These are phyloP conservation scores for Drosophila repletoides DNA, from an alignment of 1,140 invertebrate genomes.

Conservation along the genomic window DNA sequence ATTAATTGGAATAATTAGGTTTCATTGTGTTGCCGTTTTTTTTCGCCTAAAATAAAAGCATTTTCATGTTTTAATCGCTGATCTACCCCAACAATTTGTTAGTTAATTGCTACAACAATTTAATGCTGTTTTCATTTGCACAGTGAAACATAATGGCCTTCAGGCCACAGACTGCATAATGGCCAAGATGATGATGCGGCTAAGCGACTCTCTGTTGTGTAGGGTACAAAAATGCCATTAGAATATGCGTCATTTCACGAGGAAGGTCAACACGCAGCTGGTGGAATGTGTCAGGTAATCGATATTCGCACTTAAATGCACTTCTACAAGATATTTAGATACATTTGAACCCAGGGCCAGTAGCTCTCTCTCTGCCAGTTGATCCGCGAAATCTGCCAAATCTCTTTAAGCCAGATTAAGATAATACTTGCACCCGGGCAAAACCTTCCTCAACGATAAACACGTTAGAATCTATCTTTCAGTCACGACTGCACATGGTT, in stretches of 20 bases:
- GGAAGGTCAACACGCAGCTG: background rate
- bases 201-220: no score
- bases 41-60: slow-evolving; percentile 55
- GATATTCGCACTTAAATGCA: background rate
- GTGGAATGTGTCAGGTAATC: background rate
- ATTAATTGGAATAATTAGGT: slow-evolving; percentile 45
- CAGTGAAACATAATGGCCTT: slow-evolving; percentile 2
- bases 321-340: background rate
- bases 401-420: no score
- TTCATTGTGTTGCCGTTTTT: slow-evolving; percentile 12
- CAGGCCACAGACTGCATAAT: background rate
- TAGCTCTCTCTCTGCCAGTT: background rate
- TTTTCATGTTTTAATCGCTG: slow-evolving; percentile 71
- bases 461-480: background rate
- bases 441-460: background rate
- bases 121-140: slow-evolving; percentile 38
- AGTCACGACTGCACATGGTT: no score
- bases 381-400: no score
- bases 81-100: slow-evolving; percentile 75
- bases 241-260: slow-evolving; percentile 1
- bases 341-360: background rate
- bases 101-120: slow-evolving; percentile 71
- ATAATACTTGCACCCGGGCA: no score
- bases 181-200: no score
- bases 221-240: slow-evolving; percentile 3